A percentile compares a stretch with the other conserved stretches of the same genome.
These are phyloP conservation scores for Kryphioiulus occultus DNA, from an alignment of 2,888 invertebrate species.

Conservation along the genomic window DNA sequence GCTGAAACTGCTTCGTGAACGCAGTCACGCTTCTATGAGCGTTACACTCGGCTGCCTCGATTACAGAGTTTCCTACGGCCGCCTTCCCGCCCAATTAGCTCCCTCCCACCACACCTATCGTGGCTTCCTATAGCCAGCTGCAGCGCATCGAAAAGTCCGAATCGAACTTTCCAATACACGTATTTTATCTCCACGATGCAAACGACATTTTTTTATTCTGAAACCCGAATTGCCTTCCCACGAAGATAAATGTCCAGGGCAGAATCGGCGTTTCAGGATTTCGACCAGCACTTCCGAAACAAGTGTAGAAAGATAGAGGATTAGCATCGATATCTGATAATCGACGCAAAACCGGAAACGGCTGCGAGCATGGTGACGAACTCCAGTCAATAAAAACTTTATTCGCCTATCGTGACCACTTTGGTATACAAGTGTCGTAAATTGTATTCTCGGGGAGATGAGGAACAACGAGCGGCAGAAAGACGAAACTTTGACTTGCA, in stretches of 20 bases:
- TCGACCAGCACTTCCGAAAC: not conserved
- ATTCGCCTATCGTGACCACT: not conserved
- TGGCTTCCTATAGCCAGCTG: not conserved
- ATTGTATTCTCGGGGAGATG: not conserved
- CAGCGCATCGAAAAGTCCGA: not conserved
- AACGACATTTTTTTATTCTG: not conserved
- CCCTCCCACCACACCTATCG: not conserved
- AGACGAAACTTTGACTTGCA: not conserved
- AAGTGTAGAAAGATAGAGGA: not conserved
- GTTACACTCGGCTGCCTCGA: slow-evolving; percentile 20
- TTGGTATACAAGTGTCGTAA: not conserved
- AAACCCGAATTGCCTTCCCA: not conserved
- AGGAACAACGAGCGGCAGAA: not conserved
- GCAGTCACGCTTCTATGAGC: not conserved
- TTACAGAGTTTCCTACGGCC: slow-evolving; percentile 3
- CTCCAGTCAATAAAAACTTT: not conserved
- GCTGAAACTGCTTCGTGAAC: not conserved
- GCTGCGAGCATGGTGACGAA: not conserved
- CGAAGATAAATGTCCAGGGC: not conserved
- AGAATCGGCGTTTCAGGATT: not conserved
- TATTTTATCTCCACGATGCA: not conserved
- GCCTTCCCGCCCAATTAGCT: not conserved
- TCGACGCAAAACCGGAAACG: not conserved
- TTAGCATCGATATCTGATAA: not conserved
- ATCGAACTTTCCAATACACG: slow-evolving; percentile 29